Evolutionary conservation across 2,797 vertebrate genomes (phyloP), one percentile per base, ranked within the genome.

Genomic region (Coilia nasus): DNA sequence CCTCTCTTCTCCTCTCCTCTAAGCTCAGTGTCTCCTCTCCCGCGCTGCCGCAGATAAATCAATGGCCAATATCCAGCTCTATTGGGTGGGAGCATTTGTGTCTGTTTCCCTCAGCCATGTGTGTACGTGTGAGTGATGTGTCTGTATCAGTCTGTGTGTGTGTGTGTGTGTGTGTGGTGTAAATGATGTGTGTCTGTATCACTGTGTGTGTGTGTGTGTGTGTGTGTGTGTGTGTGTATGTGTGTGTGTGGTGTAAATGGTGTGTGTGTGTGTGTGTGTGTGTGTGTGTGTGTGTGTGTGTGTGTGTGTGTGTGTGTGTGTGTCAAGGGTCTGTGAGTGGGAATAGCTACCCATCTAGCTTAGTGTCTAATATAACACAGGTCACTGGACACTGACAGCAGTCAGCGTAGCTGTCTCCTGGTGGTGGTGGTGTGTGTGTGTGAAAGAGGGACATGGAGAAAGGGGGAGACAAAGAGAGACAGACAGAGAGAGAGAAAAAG

Each of bases 361-460:
- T 44, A 14, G 25, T 67, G 56, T 54, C 86, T 83, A 83, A 90
- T 87, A 86, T 85, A 83, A 83, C 60, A 88, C 85, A 86, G 87
- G 67, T 87, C 83, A 82, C 75, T 86, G 86, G 87, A 84, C 87
- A 82, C 78, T 83, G 89, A 83, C 86, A 83, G 84, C 81, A 85
- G 50, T 84, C 85, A 88, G 80, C 67, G 59, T 31, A 44, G 44
- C 85, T 83, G 84, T 83, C 82, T 67, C 78, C 1, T 23, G 64
- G 86, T 83, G 64, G 83, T 81, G 84, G n/a, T n/a, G n/a, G n/a
- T n/a, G n/a, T n/a, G 71, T 56, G 5, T 47, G 46, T 47, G 78
- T 71, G 84, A 86, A 17, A 57, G 56, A 57, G 56, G 15, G 56
- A 57, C 9, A 57, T 19, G 59, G 5, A 0, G n/a, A n/a, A n/a